A percentile compares a stretch with the other conserved stretches of the same genome.
phyloP scores from a whole-genome alignment of 2,113 vertebrate species.

The Zosterops japonicus region DNA sequence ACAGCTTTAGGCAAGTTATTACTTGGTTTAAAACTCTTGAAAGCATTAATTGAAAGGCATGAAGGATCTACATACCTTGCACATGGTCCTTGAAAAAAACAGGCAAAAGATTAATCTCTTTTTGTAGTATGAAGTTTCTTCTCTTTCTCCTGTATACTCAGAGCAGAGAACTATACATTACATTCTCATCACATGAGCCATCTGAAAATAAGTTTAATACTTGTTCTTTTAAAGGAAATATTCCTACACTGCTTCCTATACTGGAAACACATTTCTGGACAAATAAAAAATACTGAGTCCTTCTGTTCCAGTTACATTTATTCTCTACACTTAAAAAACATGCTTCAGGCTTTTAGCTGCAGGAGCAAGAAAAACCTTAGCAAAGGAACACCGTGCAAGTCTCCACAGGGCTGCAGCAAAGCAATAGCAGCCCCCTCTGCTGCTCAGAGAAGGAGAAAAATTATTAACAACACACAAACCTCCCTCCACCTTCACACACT shows the following conservation, averaged over 20 bases:
- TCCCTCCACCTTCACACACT: not conserved
- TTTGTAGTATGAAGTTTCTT: not conserved
- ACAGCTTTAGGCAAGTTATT: not conserved
- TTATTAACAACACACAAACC: not conserved
- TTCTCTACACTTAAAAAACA: not conserved
- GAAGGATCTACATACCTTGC: not conserved
- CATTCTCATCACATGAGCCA: not conserved
- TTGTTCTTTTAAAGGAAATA: not conserved
- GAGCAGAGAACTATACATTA: not conserved
- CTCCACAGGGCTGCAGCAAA: not conserved
- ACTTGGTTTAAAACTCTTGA: not conserved
- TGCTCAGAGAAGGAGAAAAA: slow-evolving; percentile 29
- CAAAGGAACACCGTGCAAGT: not conserved
- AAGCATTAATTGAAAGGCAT: not conserved
- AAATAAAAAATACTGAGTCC: not conserved
- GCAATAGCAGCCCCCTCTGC: slow-evolving; percentile 62
- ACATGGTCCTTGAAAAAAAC: not conserved
- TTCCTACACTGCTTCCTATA: not conserved
- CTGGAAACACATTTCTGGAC: not conserved
- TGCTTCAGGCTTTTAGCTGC: not conserved
- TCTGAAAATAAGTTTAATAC: not conserved
- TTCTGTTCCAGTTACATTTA: not conserved
- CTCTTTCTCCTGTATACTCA: not conserved
- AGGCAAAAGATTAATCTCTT: not conserved
- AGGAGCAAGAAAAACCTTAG: not conserved